Conservation (phyloP, 2,113 vertebrate genomes). For the Coptodon bakossiorum region DNA sequence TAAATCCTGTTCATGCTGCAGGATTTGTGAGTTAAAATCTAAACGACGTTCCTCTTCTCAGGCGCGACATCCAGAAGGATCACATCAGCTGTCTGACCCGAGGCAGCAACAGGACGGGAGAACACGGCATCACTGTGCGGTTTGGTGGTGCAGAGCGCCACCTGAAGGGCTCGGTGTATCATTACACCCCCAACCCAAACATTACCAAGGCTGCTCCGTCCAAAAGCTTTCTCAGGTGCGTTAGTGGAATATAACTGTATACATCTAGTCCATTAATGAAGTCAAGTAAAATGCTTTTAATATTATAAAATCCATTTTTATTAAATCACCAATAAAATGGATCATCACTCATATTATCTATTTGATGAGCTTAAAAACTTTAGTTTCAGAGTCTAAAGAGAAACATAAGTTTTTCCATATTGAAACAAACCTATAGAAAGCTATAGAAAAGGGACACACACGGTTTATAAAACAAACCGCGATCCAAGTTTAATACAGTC, state of each 20-base stretch:
- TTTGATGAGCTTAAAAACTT: neutral
- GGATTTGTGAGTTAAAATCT: neutral
- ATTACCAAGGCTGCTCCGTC: conserved; percentile 82
- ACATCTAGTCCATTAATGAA: neutral
- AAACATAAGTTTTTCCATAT: neutral
- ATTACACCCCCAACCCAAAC: conserved; percentile 87
- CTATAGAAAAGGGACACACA: neutral
- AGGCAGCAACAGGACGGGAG: conserved; percentile 73
- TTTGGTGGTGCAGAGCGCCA: conserved; percentile 81
- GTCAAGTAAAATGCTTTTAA: neutral
- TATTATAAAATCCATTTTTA: neutral
- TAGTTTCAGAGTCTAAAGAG: neutral
- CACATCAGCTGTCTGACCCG: conserved; percentile 79
- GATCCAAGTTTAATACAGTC: neutral
- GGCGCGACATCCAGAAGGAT: conserved; percentile 75
- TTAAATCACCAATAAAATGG: neutral
- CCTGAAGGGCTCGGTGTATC: conserved; percentile 73
- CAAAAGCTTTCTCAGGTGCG: conserved; percentile 89
- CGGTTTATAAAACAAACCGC: neutral
- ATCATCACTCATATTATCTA: neutral
- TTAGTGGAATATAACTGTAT: neutral
- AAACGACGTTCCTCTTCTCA: conserved; percentile 26
- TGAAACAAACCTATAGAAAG: neutral
- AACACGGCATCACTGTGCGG: conserved; percentile 73
- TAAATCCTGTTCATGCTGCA: neutral